Evolutionary conservation across 2,797 vertebrate genomes (phyloP).

Genomic region (Pitangus sulphuratus): DNA sequence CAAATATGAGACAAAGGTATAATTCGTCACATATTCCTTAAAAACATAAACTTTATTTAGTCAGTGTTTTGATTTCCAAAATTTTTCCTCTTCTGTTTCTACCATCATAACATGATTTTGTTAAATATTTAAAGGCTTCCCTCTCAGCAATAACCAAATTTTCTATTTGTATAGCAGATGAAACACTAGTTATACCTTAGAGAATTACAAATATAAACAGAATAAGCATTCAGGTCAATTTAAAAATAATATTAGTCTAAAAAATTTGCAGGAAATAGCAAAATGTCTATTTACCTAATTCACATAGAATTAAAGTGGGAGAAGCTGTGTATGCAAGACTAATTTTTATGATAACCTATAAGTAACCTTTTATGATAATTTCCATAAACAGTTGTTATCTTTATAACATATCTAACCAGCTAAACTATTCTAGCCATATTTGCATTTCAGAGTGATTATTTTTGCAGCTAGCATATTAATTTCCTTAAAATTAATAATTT

Average conservation of each 20-base stretch:
- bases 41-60: background rate
- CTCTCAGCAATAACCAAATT: slow-evolving; percentile 12
- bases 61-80: background rate
- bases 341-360: background rate
- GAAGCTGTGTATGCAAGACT: background rate
- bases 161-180: slow-evolving; percentile 15
- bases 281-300: background rate
- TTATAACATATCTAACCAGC: background rate
- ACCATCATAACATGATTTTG: background rate
- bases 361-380: background rate
- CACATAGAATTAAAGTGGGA: background rate
- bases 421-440: background rate
- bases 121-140: slow-evolving; percentile 49
- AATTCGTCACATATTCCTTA: background rate
- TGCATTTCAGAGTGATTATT: slow-evolving; percentile 32
- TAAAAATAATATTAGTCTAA: slow-evolving; percentile 42
- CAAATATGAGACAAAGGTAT: background rate
- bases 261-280: background rate
- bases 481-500: slow-evolving; percentile 48
- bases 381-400: slow-evolving; percentile 7
- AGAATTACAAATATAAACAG: slow-evolving; percentile 50
- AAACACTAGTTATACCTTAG: slow-evolving; percentile 15
- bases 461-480: slow-evolving; percentile 34
- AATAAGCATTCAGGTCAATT: slow-evolving; percentile 28
- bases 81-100: background rate